phyloP scores from a whole-genome alignment of 1,140 invertebrate species.

The Drosophila aff. region DNA sequence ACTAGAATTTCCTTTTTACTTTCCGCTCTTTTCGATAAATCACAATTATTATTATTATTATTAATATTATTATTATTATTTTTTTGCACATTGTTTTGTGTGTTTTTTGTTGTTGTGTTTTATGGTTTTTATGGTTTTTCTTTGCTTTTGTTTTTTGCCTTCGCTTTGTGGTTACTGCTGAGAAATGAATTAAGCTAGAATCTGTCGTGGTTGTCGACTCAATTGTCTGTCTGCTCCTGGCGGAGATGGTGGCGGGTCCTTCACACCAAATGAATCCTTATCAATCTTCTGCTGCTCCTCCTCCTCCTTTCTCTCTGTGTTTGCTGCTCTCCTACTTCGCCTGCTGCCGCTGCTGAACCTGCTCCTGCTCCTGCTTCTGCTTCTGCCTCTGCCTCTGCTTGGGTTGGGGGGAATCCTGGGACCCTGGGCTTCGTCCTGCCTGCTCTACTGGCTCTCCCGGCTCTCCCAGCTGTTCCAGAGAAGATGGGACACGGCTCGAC shows the following conservation, averaged over 20 bases:
- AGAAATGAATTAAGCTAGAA: slow-evolving; percentile 47
- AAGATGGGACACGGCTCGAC: neutral
- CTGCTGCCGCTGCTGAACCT: slow-evolving; percentile 16
- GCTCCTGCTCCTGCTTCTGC: slow-evolving; percentile 9
- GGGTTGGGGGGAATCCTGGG: neutral
- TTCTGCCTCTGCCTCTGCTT: slow-evolving; percentile 2
- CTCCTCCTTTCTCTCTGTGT: slow-evolving; percentile 12
- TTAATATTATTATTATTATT: neutral
- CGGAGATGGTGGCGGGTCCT: neutral
- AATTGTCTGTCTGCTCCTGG: slow-evolving; percentile 1
- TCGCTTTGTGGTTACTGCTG: slow-evolving; percentile 14
- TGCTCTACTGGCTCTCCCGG: neutral
- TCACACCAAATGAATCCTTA: neutral
- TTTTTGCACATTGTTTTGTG: slow-evolving; percentile 39
- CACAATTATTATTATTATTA: slow-evolving; percentile 26
- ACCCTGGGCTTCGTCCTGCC: neutral
- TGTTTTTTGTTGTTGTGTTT: slow-evolving; percentile 37
- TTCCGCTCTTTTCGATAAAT: slow-evolving; percentile 38
- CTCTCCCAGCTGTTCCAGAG: neutral
- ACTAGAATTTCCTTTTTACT: slow-evolving; percentile 42
- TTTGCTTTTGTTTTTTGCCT: slow-evolving; percentile 10
- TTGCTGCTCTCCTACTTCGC: slow-evolving; percentile 49
- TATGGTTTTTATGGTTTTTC: slow-evolving; percentile 39
- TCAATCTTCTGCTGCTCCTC: neutral
- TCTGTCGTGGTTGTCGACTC: slow-evolving; percentile 35